These are phyloP conservation scores for Flexamia atlantica DNA, from an alignment of 2,888 invertebrate species.

Conservation along the genomic window DNA sequence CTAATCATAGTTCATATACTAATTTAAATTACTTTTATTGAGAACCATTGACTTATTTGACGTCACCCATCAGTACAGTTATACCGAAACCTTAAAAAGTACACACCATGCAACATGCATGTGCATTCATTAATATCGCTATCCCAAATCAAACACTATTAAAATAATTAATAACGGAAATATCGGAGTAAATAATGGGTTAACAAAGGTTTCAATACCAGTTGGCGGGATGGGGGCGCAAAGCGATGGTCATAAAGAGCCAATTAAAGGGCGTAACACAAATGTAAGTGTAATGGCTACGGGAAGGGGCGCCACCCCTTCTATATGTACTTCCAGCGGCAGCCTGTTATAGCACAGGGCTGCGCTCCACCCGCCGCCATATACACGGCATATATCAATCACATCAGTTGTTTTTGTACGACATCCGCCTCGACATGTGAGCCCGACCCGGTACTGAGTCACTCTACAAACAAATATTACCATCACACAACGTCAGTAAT, in stretches of 20 bases:
- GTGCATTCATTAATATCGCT: no score
- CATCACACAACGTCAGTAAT: no score
- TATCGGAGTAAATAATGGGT: background rate
- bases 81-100: no score
- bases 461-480: no score
- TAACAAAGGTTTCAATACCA: background rate
- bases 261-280: conserved; percentile 20
- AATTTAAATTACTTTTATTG: no score
- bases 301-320: background rate
- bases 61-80: no score
- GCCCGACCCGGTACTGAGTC: background rate
- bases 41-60: no score
- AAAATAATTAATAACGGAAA: background rate
- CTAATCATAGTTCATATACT: no score
- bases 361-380: background rate
- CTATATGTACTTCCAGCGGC: background rate
- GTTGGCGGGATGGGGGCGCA: background rate
- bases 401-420: conserved; percentile 24
- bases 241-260: background rate
- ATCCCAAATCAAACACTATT: background rate
- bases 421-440: conserved; percentile 37
- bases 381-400: conserved; percentile 6
- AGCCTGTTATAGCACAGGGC: background rate
- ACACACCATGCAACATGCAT: no score
- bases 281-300: conserved; percentile 5